A percentile compares a stretch with the other conserved stretches of the same genome.
Evolutionary conservation across 2,113 vertebrate species (phyloP).

Genomic region (Andinoacara biseriatus): DNA sequence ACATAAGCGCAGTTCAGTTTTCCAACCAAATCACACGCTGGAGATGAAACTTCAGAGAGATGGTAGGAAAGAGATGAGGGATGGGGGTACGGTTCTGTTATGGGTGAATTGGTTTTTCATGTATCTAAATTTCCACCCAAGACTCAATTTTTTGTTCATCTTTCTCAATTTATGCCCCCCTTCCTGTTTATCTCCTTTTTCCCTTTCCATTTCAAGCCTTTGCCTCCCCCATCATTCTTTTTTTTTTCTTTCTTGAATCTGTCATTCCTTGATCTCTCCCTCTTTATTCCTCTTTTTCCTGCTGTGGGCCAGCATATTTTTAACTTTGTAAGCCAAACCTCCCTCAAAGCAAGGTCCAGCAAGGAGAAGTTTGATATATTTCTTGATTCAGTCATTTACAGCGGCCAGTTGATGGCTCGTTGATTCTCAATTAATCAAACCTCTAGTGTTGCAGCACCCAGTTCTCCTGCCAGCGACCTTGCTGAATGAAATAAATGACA

Average conservation of each 20-base stretch:
- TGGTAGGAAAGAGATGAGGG: neutral
- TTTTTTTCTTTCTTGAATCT: neutral
- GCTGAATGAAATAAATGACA: conserved; percentile 39
- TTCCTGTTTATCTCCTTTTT: conserved; percentile 4
- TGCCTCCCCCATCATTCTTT: neutral
- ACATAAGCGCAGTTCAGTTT: conserved; percentile 5
- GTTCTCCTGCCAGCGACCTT: conserved; percentile 49
- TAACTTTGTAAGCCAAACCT: conserved; percentile 46
- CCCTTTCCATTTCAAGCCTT: conserved; percentile 2
- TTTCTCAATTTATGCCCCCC: neutral
- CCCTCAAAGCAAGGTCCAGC: conserved; percentile 53
- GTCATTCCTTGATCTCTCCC: neutral
- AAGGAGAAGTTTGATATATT: conserved; percentile 57
- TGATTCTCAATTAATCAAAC: conserved; percentile 64
- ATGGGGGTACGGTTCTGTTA: conserved; percentile 22
- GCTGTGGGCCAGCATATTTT: conserved; percentile 35
- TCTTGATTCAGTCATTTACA: conserved; percentile 41
- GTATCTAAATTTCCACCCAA: conserved; percentile 27
- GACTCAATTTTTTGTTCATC: conserved; percentile 28
- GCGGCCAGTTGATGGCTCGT: conserved; percentile 24
- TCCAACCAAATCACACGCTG: neutral
- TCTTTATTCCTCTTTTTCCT: neutral
- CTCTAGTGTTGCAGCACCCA: conserved; percentile 35
- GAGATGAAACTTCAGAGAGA: conserved; percentile 18
- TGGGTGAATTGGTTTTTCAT: conserved; percentile 28